A percentile compares a stretch with the other conserved stretches of the same genome.
Evolutionary conservation across 1,140 invertebrate genomes (phyloP).

Genomic region (Oncopodura yosiiana): DNA sequence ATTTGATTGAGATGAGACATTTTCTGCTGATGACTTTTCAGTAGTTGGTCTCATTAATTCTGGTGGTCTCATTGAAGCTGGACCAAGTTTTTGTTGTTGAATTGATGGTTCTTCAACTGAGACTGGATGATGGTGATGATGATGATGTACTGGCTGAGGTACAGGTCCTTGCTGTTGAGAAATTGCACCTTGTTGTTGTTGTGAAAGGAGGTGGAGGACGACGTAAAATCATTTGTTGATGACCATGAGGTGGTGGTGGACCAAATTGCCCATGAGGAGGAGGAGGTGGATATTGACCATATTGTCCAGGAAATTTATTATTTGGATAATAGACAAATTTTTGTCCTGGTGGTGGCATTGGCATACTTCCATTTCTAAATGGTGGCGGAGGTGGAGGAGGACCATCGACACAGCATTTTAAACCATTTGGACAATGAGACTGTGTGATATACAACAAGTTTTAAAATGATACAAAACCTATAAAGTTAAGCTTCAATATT

Average conservation of each 20-base stretch:
- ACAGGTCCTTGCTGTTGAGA: constrained; percentile 33
- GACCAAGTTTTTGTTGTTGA: constrained; percentile 4
- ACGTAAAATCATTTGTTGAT: neutral
- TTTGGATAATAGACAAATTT: too few relatives aligned
- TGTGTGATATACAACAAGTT: neutral
- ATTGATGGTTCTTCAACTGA: neutral
- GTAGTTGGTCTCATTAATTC: constrained; percentile 15
- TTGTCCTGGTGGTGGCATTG: too few relatives aligned
- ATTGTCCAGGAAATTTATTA: too few relatives aligned
- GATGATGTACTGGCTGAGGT: constrained; percentile 37
- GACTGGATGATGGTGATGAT: constrained; percentile 33
- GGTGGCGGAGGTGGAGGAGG: constrained; percentile 29
- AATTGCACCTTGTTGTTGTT: constrained; percentile 7
- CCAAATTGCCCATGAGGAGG: constrained; percentile 8
- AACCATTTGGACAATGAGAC: constrained; percentile 23
- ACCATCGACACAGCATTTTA: constrained; percentile 59
- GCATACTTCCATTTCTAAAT: neutral
- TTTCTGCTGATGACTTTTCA: neutral
- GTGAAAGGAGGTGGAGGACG: neutral
- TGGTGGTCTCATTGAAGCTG: constrained; percentile 17
- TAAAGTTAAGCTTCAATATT: too few relatives aligned
- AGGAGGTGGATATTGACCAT: too few relatives aligned
- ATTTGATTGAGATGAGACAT: constrained; percentile 22
- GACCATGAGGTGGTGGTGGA: neutral
- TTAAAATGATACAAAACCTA: neutral